Conservation (phyloP, 2,888 invertebrate species). For the Sphaerophoria taeniata region DNA sequence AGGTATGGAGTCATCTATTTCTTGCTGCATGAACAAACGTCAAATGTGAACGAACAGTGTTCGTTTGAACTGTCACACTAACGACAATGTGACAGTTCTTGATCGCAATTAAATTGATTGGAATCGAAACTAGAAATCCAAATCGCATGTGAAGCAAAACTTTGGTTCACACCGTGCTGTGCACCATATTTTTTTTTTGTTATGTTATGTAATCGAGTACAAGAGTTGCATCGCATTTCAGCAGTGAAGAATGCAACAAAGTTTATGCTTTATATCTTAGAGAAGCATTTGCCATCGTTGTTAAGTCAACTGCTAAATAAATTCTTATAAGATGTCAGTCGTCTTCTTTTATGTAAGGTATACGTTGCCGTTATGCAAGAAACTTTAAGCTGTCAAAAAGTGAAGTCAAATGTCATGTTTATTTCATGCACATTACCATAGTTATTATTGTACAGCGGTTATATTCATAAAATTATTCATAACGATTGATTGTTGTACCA, state of each 20-base stretch:
- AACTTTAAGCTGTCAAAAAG: not conserved
- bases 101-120: conserved; percentile 67
- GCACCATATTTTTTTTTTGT: conserved; percentile 15
- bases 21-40: not conserved
- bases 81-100: conserved; percentile 53
- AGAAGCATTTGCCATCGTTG: conserved; percentile 1
- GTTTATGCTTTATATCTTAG: not conserved
- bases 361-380: not conserved
- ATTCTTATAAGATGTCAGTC: conserved; percentile 24
- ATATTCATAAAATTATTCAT: not conserved
- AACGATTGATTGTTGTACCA: not conserved
- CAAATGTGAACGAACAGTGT: not conserved
- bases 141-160: conserved; percentile 34
- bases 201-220: conserved; percentile 41
- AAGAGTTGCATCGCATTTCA: conserved; percentile 1
- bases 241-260: not conserved
- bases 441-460: conserved; percentile 10
- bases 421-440: conserved; percentile 21
- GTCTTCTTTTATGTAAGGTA: not conserved
- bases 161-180: conserved; percentile 3
- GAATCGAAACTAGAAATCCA: conserved; percentile 29
- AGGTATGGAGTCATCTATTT: conserved; percentile 35
- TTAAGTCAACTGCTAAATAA: not conserved
- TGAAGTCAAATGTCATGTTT: conserved; percentile 12
- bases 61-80: conserved; percentile 5